Evolutionary conservation across 2,113 vertebrate species (phyloP), one percentile per base, ranked within the genome.

Genomic region (Laticauda laticaudata): DNA sequence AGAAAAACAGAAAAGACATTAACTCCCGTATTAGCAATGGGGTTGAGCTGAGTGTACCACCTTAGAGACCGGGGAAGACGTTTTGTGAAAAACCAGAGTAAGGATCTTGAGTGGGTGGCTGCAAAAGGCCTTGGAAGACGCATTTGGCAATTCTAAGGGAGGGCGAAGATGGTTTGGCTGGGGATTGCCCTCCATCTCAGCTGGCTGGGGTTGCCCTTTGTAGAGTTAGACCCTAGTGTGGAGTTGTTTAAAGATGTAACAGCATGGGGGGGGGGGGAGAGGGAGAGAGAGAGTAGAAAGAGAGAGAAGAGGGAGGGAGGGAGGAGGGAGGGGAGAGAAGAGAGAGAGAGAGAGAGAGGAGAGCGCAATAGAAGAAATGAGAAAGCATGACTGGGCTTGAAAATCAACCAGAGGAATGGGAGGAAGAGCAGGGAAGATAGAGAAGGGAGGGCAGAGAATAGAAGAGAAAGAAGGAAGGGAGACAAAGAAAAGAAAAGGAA

Each of bases 21-120:
- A 15, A 15, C n/a, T 88, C 93, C 29, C 0, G 0, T 23, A 23
- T 1, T 26, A 93, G 51, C 54, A 87, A 87, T 4, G 43, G 18
- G 26, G 0, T 48, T 1, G 29, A 0, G 0, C 59, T 93, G 26
- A 2, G 0, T 81, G 90, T 0, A 0, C 23, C 57, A 59, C 57
- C 34, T 45, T 23, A 26, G 88, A 87, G 12, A 29, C 0, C 0
- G n/a, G 86, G 39, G 86, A 55, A 53, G 1, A 9, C 34, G 9
- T 51, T 21, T 0, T 5, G 0, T 57, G 15, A 0, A 90, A n/a
- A 92, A 64, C 5, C 2, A 21, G 48, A 53, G 21, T 34, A 20
- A 34, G 12, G 6, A 64, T 90, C 61, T 90, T 51, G 64, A 8
- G 18, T 9, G 26, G 59, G 12, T 5, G 4, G 24, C 89, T 69